These are phyloP conservation scores for Nyctibius bracteatus DNA, from an alignment of 2,113 vertebrate genomes.

Conservation along the genomic window DNA sequence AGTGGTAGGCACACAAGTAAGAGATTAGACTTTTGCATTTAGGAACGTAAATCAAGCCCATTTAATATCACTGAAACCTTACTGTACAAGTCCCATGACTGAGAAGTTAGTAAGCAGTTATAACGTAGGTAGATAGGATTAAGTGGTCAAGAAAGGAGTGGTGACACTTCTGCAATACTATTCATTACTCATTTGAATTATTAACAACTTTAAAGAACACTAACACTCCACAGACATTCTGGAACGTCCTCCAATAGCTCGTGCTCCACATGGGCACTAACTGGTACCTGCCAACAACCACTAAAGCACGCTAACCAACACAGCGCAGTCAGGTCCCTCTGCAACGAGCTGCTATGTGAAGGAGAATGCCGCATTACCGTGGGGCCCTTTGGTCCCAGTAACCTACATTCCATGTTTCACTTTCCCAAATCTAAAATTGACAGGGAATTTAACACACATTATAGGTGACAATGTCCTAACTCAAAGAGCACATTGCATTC, in stretches of 20 bases:
- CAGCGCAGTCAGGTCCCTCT: not conserved
- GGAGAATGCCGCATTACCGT: rapidly evolving
- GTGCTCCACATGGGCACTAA: not conserved
- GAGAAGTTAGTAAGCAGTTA: not conserved
- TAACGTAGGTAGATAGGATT: not conserved
- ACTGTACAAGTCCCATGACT: not conserved
- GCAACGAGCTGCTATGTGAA: not conserved
- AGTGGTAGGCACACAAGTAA: not conserved
- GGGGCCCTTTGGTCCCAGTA: not conserved
- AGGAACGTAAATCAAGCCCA: not conserved
- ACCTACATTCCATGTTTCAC: rapidly evolving
- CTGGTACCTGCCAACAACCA: too few species aligned
- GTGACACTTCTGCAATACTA: not conserved
- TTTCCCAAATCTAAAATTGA: not conserved
- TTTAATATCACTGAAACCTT: not conserved
- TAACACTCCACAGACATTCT: not conserved
- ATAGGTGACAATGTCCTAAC: not conserved
- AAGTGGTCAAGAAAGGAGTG: not conserved
- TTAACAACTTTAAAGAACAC: not conserved
- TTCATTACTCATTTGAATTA: not conserved
- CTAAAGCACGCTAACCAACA: not conserved
- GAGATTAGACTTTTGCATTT: not conserved
- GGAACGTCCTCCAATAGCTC: not conserved
- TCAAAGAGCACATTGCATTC: rapidly evolving
- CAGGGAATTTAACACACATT: not conserved